Conservation (phyloP, 2,888 invertebrate species). For the Cremastinae sp. region DNA sequence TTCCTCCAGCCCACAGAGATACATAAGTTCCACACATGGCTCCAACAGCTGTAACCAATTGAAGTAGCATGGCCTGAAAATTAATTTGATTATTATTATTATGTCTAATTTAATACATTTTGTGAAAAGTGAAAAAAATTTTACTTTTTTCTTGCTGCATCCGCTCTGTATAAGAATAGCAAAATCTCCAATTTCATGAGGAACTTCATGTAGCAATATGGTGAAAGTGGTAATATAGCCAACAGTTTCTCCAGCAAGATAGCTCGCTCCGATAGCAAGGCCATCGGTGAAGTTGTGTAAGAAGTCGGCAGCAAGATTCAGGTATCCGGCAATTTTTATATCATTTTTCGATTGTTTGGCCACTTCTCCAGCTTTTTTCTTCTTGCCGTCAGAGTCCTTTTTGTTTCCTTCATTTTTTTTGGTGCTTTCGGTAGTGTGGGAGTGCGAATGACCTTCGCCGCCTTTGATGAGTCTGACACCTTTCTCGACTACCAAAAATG, state of each 20-base stretch:
- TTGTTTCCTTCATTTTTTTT: constrained; percentile 20
- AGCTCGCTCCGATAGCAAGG: constrained; percentile 98
- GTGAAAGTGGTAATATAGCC: constrained; percentile 96
- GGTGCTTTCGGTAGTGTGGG: constrained; percentile 63
- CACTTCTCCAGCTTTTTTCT: constrained; percentile 40
- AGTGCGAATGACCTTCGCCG: constrained; percentile 87
- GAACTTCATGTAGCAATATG: constrained; percentile 98
- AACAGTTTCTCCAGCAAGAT: constrained; percentile 93
- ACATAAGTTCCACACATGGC: constrained; percentile 96
- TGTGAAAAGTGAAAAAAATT: constrained; percentile 42
- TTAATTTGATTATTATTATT: constrained; percentile 40
- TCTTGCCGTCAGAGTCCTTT: constrained; percentile 46
- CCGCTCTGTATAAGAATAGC: constrained; percentile 99
- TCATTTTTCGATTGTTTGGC: constrained; percentile 76
- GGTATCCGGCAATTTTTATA: constrained; percentile 93
- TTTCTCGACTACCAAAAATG: constrained; percentile 97
- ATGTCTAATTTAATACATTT: no score
- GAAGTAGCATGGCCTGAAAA: constrained; percentile 93
- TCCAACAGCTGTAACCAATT: constrained; percentile 96
- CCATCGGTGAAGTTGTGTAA: constrained; percentile 99
- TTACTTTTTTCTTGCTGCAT: constrained; percentile 91
- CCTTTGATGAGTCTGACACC: constrained; percentile 92
- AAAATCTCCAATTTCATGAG: constrained; percentile 99
- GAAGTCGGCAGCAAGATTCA: constrained; percentile 99
- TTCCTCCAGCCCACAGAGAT: constrained; percentile 91